These are phyloP conservation scores for Drosophila rufa DNA, from an alignment of 1,140 invertebrate genomes.

Conservation along the genomic window DNA sequence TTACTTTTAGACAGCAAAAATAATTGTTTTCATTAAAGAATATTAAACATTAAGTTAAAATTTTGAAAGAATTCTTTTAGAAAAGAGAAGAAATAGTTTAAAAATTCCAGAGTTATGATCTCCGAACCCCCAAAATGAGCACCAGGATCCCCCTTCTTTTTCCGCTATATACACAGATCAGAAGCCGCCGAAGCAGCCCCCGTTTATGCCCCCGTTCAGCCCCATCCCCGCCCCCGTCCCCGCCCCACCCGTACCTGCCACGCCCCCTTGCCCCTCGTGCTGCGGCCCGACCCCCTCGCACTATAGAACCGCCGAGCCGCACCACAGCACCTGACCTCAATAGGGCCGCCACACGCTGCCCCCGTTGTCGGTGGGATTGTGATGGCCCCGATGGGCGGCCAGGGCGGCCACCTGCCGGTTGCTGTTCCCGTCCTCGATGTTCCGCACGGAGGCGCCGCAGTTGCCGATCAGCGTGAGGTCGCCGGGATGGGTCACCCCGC, in stretches of 20 bases:
- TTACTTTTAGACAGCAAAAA: not conserved
- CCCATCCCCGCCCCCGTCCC: conserved; percentile 11
- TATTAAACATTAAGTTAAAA: too few relatives aligned
- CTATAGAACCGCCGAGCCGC: conserved; percentile 84
- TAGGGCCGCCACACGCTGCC: conserved; percentile 89
- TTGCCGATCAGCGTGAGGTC: conserved; percentile 88
- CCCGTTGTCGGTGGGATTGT: conserved; percentile 88
- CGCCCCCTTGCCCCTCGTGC: conserved; percentile 48
- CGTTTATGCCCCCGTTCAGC: conserved; percentile 15
- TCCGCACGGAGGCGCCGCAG: conserved; percentile 88
- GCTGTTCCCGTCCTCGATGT: conserved; percentile 86
- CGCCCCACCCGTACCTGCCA: conserved; percentile 17
- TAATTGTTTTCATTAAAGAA: too few relatives aligned
- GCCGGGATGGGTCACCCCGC: conserved; percentile 82
- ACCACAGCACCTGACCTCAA: conserved; percentile 85
- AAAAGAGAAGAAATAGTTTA: too few relatives aligned
- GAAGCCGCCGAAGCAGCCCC: conserved; percentile 16
- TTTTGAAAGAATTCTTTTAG: too few relatives aligned
- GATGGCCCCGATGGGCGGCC: conserved; percentile 87
- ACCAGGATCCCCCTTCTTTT: not conserved
- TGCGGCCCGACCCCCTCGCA: conserved; percentile 76
- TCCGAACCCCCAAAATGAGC: not conserved
- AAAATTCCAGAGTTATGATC: not conserved
- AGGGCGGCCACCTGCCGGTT: conserved; percentile 86
- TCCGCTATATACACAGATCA: conserved; percentile 45